A percentile compares a stretch with the other conserved stretches of the same genome.
Evolutionary conservation across 1,140 invertebrate genomes (phyloP).

Genomic region (Drosophila arawakana): DNA sequence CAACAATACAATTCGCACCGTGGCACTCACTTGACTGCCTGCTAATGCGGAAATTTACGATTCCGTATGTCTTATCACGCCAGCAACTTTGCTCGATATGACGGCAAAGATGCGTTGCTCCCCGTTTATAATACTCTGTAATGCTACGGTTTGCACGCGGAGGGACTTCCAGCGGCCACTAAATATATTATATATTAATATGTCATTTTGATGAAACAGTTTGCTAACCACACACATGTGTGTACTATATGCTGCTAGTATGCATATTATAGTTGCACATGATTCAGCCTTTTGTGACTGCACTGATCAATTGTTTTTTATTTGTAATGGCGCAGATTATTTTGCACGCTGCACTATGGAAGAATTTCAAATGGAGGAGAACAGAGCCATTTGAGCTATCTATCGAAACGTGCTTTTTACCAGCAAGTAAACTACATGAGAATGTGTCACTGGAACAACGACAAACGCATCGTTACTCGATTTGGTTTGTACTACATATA

Average conservation of each 20-base stretch:
- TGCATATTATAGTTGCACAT: neutral
- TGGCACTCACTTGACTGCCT: conserved; percentile 55
- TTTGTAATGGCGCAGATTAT: conserved; percentile 56
- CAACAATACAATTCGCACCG: conserved; percentile 27
- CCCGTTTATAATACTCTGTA: conserved; percentile 41
- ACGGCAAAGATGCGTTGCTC: conserved; percentile 5
- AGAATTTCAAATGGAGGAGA: conserved; percentile 23
- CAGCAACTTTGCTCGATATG: conserved; percentile 58
- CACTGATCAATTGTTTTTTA: neutral
- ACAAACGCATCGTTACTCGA: neutral
- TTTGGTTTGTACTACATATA: neutral
- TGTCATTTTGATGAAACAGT: neutral
- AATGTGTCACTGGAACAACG: conserved; percentile 1
- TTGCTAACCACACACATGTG: neutral
- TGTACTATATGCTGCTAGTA: neutral
- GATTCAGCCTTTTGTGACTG: conserved; percentile 4
- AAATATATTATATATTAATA: neutral
- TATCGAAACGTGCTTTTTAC: conserved; percentile 15
- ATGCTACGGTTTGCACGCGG: neutral
- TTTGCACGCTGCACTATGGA: conserved; percentile 65
- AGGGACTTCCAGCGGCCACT: neutral
- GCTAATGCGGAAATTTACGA: conserved; percentile 70
- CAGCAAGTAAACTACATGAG: conserved; percentile 1
- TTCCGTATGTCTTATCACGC: conserved; percentile 55
- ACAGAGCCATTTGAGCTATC: conserved; percentile 7